Evolutionary conservation across 2,888 invertebrate genomes (phyloP), one percentile per base, ranked within the genome.

Genomic region (Lepidocyrtoides sp.): DNA sequence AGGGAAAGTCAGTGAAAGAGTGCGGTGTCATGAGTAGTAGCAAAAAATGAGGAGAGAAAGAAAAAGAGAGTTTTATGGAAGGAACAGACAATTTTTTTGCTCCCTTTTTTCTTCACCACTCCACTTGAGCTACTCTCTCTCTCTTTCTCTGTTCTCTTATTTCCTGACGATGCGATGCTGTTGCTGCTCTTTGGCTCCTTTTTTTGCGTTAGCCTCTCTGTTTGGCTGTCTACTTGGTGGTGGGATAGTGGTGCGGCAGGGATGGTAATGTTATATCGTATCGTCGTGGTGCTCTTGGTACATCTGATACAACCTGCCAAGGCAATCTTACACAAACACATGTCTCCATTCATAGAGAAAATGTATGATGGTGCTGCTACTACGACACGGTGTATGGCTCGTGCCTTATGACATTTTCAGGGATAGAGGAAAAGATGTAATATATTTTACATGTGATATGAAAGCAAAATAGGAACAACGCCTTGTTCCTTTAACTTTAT

Each of bases 361-460:
- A 66, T 26, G 29, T 3, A 14, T 14, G 32, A n/a, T 36, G 0
- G 1, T 17, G 41, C 41, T 36, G 7, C 48, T 48, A 3, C 48
- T 41, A n/a, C 69, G 41, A 69, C 69, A 69, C 69, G 41, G 29
- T 41, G 63, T 44, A 57, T 57, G 87, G 54, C 87, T 83, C 86
- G 77, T 89, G 89, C 89, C 89, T 89, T 89, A 89, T 89, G 89
- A 89, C 89, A 89, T 89, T 89, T 89, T 89, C 57, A 60, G 51
- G 17, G 26, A 63, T 66, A 66, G 4, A 79, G 8, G 20, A 57
- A 89, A 72, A 82, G 82, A 89, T 72, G 79, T 54, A 54, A 54
- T 29, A 79, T 54, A 60, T 51, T 72, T 44, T 60, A 63, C 60
- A 79, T 77, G 63, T 72, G 69, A 82, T 89, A 60, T 60, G 44